Percentiles rank a stretch among this genome's conserved stretches.
Conservation (phyloP, 2,888 invertebrate genomes). For the Tyria jacobaeae region DNA sequence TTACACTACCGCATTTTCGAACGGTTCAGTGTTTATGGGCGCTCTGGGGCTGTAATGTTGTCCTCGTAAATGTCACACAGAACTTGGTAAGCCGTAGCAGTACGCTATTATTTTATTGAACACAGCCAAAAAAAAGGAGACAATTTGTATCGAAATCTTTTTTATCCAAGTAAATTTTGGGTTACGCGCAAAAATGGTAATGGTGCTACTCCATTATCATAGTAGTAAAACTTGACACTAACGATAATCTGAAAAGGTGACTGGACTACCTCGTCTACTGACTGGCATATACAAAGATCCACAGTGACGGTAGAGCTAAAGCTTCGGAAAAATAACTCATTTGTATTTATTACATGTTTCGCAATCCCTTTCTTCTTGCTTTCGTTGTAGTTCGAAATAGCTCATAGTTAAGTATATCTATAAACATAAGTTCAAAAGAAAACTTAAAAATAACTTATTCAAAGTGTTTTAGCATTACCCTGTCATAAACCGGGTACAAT, state of each 20-base stretch:
- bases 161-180: not conserved
- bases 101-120: constrained; percentile 9
- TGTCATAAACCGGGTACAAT: constrained; percentile 49
- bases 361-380: not conserved
- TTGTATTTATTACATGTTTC: not conserved
- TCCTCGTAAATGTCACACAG: constrained; percentile 25
- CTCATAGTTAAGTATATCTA: not conserved
- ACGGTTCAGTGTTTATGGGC: constrained; percentile 22
- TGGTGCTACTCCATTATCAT: not conserved
- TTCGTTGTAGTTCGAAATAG: not conserved
- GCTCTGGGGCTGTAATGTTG: constrained; percentile 19
- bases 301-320: too few relatives aligned
- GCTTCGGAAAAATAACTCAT: too few relatives aligned
- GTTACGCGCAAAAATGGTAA: not conserved
- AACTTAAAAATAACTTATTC: constrained; percentile 12
- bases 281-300: too few relatives aligned
- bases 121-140: not conserved
- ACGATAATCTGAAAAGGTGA: too few relatives aligned
- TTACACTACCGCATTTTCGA: constrained; percentile 15
- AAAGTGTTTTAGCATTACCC: constrained; percentile 20
- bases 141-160: not conserved
- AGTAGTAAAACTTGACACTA: not conserved
- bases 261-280: too few relatives aligned
- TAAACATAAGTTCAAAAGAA: not conserved
- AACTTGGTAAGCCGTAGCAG: constrained; percentile 12